phyloP scores from a whole-genome alignment of 2,113 vertebrate species.

The Dipodomys ordii region DNA sequence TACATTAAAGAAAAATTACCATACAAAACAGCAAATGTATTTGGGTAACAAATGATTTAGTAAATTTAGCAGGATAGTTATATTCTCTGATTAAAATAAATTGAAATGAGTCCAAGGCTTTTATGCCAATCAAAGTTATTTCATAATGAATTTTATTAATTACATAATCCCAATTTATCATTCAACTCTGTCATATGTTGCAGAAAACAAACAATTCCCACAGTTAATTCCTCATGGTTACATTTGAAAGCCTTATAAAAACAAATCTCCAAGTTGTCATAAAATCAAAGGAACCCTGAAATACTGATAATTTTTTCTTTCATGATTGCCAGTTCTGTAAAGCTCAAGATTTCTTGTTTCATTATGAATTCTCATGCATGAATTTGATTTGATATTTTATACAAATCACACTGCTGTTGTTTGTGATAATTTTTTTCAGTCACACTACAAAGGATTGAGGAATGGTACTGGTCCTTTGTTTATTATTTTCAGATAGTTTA shows the following conservation, averaged over 20 bases:
- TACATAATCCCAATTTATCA: conserved; percentile 75
- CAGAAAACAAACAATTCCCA: conserved; percentile 65
- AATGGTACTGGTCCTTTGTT: conserved; percentile 74
- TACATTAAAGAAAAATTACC: background rate
- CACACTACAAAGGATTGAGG: conserved; percentile 77
- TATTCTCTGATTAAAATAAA: conserved; percentile 66
- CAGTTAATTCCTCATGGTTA: conserved; percentile 54
- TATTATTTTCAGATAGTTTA: conserved; percentile 84
- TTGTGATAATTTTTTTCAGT: conserved; percentile 85
- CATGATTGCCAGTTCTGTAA: conserved; percentile 81
- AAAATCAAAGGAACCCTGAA: conserved; percentile 81
- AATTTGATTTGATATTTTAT: conserved; percentile 86
- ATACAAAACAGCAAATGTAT: conserved; percentile 47
- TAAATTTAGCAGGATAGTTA: conserved; percentile 34
- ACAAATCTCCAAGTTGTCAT: conserved; percentile 69
- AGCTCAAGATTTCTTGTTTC: conserved; percentile 81
- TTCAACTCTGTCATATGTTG: conserved; percentile 61
- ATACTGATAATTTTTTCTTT: conserved; percentile 77
- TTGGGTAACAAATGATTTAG: conserved; percentile 36
- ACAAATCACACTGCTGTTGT: conserved; percentile 82
- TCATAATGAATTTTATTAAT: conserved; percentile 49
- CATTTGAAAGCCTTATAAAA: conserved; percentile 76
- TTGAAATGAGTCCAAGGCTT: conserved; percentile 56
- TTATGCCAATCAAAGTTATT: conserved; percentile 62
- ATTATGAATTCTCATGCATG: conserved; percentile 79